phyloP scores from a whole-genome alignment of 1,140 invertebrate species.

The Drosophila funebris region DNA sequence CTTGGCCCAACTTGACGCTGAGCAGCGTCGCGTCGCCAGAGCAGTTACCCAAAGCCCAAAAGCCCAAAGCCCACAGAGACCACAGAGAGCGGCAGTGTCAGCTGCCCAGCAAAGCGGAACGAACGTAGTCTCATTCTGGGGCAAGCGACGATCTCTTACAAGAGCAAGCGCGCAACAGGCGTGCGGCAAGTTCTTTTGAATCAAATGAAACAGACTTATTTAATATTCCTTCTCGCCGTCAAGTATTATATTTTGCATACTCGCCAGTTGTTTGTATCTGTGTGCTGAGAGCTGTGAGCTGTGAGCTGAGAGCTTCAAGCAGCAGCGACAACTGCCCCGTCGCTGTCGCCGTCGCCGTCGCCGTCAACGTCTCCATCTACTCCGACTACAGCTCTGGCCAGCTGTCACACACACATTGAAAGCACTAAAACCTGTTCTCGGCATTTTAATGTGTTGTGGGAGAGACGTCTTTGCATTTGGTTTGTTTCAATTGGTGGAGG shows the following conservation, averaged over 20 bases:
- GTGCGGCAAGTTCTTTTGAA: constrained; percentile 77
- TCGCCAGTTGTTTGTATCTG: background rate
- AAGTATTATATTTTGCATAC: constrained; percentile 27
- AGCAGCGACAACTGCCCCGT: background rate
- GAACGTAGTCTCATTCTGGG: constrained; percentile 46
- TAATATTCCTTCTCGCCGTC: constrained; percentile 64
- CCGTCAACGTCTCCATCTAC: constrained; percentile 3
- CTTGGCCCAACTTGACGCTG: constrained; percentile 49
- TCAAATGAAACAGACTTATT: constrained; percentile 77
- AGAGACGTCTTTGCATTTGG: constrained; percentile 79
- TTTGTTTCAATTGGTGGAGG: constrained; percentile 79
- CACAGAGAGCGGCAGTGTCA: constrained; percentile 57
- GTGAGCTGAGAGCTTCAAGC: constrained; percentile 10
- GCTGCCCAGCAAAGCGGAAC: constrained; percentile 77
- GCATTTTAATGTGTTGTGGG: constrained; percentile 71
- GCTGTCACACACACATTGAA: constrained; percentile 25
- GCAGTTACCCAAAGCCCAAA: background rate
- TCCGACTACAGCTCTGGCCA: constrained; percentile 13
- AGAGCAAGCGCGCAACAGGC: constrained; percentile 23
- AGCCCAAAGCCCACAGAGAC: constrained; percentile 15
- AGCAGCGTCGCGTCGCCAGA: constrained; percentile 26
- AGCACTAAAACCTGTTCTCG: constrained; percentile 63
- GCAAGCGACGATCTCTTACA: constrained; percentile 38
- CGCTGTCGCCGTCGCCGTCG: background rate
- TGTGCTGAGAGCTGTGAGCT: constrained; percentile 10